Conservation (phyloP, 2,888 invertebrate genomes). For the Melolontha melolontha region DNA sequence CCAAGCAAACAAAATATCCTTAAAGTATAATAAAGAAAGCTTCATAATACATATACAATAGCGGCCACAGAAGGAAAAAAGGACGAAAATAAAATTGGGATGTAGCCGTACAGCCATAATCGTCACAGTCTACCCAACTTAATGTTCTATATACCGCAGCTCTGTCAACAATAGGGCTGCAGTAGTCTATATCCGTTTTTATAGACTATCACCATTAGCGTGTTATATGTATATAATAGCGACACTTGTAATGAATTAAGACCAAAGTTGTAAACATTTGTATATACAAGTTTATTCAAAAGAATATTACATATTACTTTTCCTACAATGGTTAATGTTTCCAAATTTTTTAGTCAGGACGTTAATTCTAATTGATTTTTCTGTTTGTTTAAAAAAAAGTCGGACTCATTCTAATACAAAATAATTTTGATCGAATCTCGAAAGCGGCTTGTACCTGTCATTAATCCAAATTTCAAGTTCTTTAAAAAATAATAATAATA, state of each 20-base stretch:
- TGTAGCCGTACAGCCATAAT: conserved; percentile 50
- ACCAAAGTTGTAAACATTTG: conserved; percentile 43
- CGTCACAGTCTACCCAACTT: conserved; percentile 52
- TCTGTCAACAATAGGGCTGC: conserved; percentile 49
- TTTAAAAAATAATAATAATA: too few species aligned
- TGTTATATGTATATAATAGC: conserved; percentile 47
- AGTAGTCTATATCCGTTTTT: conserved; percentile 53
- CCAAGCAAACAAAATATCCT: conserved; percentile 42
- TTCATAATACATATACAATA: conserved; percentile 49
- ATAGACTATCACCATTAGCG: conserved; percentile 54
- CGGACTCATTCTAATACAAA: too few species aligned
- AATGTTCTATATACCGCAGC: conserved; percentile 54
- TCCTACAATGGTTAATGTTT: too few species aligned
- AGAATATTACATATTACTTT: not conserved
- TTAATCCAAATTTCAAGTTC: too few species aligned
- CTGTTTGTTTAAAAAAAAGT: too few species aligned
- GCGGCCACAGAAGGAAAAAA: conserved; percentile 46
- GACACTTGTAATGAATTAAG: conserved; percentile 51
- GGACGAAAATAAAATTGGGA: conserved; percentile 47
- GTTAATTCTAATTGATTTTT: too few species aligned
- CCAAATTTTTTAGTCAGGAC: too few species aligned
- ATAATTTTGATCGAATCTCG: too few species aligned
- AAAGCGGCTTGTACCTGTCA: too few species aligned
- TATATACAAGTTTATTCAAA: conserved; percentile 1
- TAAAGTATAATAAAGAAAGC: conserved; percentile 49